Evolutionary conservation across 2,888 invertebrate genomes (phyloP).

Genomic region (Lycaena phlaeas): DNA sequence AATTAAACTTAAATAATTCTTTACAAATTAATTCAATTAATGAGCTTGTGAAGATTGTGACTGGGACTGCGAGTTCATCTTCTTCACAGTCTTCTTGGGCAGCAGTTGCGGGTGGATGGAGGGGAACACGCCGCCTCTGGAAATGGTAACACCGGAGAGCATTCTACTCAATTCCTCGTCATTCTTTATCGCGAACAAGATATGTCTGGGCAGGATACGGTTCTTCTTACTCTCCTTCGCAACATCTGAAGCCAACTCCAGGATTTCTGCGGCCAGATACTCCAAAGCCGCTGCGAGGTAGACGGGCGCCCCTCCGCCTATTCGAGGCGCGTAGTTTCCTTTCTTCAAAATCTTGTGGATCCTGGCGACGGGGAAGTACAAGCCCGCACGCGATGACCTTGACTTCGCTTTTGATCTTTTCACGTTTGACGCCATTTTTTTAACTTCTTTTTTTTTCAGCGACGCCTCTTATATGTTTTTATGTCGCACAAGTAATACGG

Average conservation of each 20-base stretch:
- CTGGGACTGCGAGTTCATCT: slow-evolving; percentile 10
- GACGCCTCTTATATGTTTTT: neutral
- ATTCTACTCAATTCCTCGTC: slow-evolving; percentile 44
- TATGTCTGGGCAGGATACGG: slow-evolving; percentile 44
- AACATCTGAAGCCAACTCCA: slow-evolving; percentile 76
- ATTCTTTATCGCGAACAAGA: slow-evolving; percentile 41
- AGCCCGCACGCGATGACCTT: slow-evolving; percentile 62
- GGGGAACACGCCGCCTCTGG: slow-evolving; percentile 43
- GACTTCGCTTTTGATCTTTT: slow-evolving; percentile 28
- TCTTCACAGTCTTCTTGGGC: slow-evolving; percentile 42
- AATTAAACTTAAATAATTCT: no score
- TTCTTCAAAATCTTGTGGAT: slow-evolving; percentile 71
- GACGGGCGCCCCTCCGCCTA: slow-evolving; percentile 67
- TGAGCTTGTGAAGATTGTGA: slow-evolving; percentile 2
- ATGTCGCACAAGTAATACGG: no score
- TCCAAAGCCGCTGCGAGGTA: slow-evolving; percentile 74
- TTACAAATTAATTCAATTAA: neutral
- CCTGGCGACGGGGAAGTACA: slow-evolving; percentile 70
- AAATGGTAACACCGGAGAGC: slow-evolving; percentile 38
- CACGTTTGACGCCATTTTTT: slow-evolving; percentile 28
- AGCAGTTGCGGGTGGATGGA: slow-evolving; percentile 36
- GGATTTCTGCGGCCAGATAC: slow-evolving; percentile 78
- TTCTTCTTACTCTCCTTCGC: slow-evolving; percentile 78
- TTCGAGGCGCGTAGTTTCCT: slow-evolving; percentile 74
- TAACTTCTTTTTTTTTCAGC: slow-evolving; percentile 9